These are phyloP conservation scores for Doryteuthis pealeii DNA, from an alignment of 1,140 invertebrate genomes.

Conservation along the genomic window DNA sequence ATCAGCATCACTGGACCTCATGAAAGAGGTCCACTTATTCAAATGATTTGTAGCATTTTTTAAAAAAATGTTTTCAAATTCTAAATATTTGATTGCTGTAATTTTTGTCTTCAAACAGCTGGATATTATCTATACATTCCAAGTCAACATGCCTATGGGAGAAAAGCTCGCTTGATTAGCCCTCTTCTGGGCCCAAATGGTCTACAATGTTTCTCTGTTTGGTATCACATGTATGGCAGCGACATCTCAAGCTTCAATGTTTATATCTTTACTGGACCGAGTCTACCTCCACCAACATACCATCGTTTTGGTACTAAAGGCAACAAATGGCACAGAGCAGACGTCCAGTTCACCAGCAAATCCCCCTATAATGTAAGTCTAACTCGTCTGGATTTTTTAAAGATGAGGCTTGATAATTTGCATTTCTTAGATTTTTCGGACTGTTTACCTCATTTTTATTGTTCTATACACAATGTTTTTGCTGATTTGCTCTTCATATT, in stretches of 20 bases:
- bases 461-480: no score
- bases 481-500: no score
- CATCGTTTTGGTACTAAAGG: constrained; percentile 41
- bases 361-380: constrained; percentile 44
- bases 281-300: constrained; percentile 32
- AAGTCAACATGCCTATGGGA: constrained; percentile 35
- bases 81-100: constrained; percentile 12
- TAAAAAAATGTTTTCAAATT: no score
- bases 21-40: no score
- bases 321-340: constrained; percentile 43
- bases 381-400: no score
- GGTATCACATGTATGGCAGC: constrained; percentile 76
- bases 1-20: no score
- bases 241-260: constrained; percentile 46
- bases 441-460: no score
- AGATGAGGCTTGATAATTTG: no score
- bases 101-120: constrained; percentile 22
- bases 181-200: constrained; percentile 21
- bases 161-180: constrained; percentile 45
- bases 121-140: constrained; percentile 57
- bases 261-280: constrained; percentile 31
- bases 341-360: constrained; percentile 40
- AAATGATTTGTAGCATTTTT: no score
- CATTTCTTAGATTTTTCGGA: no score
- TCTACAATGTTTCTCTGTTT: constrained; percentile 64